A percentile compares a stretch with the other conserved stretches of the same genome.
phyloP scores from a whole-genome alignment of 2,888 invertebrate genomes.

The Augiades crinisus region DNA sequence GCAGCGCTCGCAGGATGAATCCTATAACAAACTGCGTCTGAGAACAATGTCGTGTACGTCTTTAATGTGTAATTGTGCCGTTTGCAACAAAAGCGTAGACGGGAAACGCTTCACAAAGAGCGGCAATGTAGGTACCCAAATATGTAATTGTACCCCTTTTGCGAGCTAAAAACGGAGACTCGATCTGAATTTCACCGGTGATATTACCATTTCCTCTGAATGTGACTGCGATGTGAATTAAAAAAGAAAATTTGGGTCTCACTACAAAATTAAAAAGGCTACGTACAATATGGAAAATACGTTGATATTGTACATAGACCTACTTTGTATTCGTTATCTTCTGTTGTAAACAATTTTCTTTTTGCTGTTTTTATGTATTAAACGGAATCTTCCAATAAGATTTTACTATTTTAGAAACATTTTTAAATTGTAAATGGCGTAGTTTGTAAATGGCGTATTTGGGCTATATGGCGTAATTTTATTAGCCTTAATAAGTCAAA shows the following conservation, averaged over 20 bases:
- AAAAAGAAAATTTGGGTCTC: not conserved
- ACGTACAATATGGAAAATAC: no score
- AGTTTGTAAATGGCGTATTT: no score
- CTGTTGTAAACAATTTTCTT: no score
- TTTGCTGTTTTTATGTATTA: no score
- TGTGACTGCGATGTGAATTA: not conserved
- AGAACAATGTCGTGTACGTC: constrained; percentile 25
- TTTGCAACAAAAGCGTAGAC: constrained; percentile 23
- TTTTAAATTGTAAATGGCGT: no score
- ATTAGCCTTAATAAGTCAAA: no score
- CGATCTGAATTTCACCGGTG: not conserved
- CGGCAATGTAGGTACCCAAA: constrained; percentile 18
- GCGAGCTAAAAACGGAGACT: not conserved
- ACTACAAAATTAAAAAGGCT: no score
- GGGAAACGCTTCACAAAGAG: constrained; percentile 22
- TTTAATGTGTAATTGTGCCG: constrained; percentile 27
- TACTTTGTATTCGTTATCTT: no score
- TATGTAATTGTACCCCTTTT: constrained; percentile 19
- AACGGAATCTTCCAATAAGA: no score
- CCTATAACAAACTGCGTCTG: constrained; percentile 23
- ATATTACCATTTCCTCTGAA: not conserved
- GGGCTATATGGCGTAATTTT: no score
- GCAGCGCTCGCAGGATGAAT: constrained; percentile 16
- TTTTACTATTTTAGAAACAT: no score
- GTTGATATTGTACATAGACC: no score